A percentile compares a stretch with the other conserved stretches of the same genome.
These are phyloP conservation scores for Alosa alosa DNA, from an alignment of 2,113 vertebrate species.

Conservation along the genomic window DNA sequence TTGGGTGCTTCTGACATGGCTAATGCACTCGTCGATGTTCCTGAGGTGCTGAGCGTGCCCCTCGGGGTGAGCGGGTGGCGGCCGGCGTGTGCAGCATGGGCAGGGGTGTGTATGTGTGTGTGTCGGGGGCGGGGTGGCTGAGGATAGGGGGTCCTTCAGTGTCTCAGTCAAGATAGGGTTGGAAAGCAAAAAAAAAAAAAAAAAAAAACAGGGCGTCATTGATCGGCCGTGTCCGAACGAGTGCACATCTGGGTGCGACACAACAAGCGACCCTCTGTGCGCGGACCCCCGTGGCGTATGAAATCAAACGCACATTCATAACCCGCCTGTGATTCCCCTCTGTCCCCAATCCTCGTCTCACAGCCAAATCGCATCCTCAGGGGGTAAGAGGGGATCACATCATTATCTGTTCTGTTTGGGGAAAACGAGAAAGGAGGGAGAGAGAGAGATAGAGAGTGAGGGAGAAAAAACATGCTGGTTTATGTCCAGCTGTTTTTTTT, in stretches of 20 bases:
- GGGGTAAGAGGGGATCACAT: conserved; percentile 53
- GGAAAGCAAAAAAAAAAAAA: conserved; percentile 25
- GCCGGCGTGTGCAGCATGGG: background rate
- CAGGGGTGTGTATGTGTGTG: background rate
- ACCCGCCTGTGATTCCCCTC: conserved; percentile 54
- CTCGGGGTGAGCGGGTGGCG: background rate
- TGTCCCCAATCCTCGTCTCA: conserved; percentile 48
- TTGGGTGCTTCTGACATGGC: background rate
- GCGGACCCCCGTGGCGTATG: conserved; percentile 48
- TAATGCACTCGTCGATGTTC: background rate
- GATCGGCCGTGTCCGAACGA: conserved; percentile 45
- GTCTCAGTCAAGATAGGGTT: conserved; percentile 50
- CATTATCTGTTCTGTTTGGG: conserved; percentile 52
- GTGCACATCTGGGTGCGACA: conserved; percentile 58
- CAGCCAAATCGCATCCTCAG: conserved; percentile 51
- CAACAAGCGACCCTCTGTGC: conserved; percentile 60
- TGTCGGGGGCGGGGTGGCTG: conserved; percentile 28
- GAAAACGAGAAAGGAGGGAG: conserved; percentile 24
- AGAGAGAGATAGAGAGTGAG: conserved; percentile 24
- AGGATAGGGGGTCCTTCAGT: conserved; percentile 53
- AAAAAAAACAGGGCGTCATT: conserved; percentile 58
- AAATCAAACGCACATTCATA: conserved; percentile 64
- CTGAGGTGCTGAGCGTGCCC: background rate
- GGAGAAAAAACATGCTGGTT: conserved; percentile 49
- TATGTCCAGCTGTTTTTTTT: conserved; percentile 51